These are phyloP conservation scores for Channallabes apus DNA, from an alignment of 2,797 vertebrate genomes.

Conservation along the genomic window DNA sequence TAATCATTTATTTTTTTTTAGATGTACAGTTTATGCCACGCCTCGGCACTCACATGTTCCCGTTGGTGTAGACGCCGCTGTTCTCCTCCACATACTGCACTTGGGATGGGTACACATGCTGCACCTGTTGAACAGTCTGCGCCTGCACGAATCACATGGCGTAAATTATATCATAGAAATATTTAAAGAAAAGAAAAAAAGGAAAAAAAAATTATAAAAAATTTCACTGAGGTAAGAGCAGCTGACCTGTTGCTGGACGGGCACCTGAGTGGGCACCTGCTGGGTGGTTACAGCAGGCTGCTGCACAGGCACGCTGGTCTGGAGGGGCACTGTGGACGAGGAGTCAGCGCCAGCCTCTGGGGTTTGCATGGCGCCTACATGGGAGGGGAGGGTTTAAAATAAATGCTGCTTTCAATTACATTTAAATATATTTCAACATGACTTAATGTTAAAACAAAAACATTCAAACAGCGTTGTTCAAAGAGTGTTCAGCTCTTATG, in stretches of 20 bases:
- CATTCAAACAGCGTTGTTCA: background rate
- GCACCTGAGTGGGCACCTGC: slow-evolving; percentile 84
- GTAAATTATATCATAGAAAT: background rate
- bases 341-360: slow-evolving; percentile 88
- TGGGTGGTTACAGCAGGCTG: slow-evolving; percentile 80
- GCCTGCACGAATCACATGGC: slow-evolving; percentile 60
- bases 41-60: slow-evolving; percentile 83
- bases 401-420: background rate
- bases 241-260: slow-evolving; percentile 76
- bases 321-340: slow-evolving; percentile 86
- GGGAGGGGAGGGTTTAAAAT: background rate
- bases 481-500: background rate
- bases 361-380: slow-evolving; percentile 89
- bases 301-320: slow-evolving; percentile 84
- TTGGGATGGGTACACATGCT: slow-evolving; percentile 92
- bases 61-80: slow-evolving; percentile 91
- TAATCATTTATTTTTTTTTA: too few species aligned
- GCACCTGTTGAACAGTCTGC: slow-evolving; percentile 83
- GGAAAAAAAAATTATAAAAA: too few species aligned
- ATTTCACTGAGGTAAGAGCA: background rate
- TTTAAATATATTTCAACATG: background rate
- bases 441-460: background rate
- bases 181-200: background rate
- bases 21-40: background rate
- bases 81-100: slow-evolving; percentile 98